Evolutionary conservation across 2,888 invertebrate genomes (phyloP).

Genomic region (Drosophila crucigera): DNA sequence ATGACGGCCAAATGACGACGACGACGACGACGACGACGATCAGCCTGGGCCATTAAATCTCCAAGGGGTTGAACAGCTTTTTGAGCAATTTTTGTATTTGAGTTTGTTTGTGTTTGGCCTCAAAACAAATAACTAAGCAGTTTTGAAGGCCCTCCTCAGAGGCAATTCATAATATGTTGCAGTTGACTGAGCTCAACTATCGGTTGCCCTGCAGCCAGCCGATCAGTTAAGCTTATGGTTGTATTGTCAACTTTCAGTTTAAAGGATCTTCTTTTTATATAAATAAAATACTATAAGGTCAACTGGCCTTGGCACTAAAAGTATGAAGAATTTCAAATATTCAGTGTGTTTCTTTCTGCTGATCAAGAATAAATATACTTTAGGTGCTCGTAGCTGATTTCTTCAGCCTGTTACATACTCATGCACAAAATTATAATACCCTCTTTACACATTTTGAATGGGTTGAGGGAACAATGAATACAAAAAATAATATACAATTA

Average conservation of each 20-base stretch:
- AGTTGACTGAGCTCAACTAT: neutral
- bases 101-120: slow-evolving; percentile 24
- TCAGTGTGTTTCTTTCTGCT: fast-evolving
- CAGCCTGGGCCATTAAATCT: slow-evolving; percentile 65
- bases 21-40: slow-evolving; percentile 8
- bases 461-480: neutral
- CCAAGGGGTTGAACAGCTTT: too few relatives aligned
- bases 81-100: too few relatives aligned
- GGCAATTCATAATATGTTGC: neutral
- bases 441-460: neutral
- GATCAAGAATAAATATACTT: neutral
- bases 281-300: neutral
- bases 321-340: neutral
- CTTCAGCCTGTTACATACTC: neutral
- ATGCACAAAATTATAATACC: neutral
- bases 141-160: slow-evolving; percentile 28
- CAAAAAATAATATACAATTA: slow-evolving; percentile 2
- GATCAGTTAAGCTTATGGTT: neutral
- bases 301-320: neutral
- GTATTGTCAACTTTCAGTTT: too few relatives aligned
- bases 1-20: slow-evolving; percentile 57
- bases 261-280: neutral
- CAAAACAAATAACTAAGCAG: slow-evolving; percentile 58
- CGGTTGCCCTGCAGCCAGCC: neutral
- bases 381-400: neutral